Evolutionary conservation across 2,797 vertebrate species (phyloP).

Genomic region (Siniperca scherzeri): DNA sequence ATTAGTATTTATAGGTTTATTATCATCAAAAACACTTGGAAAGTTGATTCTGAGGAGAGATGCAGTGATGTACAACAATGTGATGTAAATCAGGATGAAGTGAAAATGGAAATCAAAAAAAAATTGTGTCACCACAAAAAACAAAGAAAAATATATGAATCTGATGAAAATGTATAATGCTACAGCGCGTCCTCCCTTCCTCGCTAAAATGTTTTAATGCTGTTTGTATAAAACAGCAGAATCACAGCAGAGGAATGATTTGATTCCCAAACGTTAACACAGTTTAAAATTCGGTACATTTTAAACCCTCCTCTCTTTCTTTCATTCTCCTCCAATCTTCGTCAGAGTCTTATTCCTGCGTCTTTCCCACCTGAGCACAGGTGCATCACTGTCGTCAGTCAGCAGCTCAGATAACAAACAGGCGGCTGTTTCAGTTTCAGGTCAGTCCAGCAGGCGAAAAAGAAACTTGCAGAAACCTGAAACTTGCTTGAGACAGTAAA

Average conservation of each 20-base stretch:
- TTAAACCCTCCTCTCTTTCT: not conserved
- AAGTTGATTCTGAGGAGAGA: not conserved
- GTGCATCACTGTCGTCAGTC: not conserved
- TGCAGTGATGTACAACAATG: not conserved
- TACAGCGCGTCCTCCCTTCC: no score
- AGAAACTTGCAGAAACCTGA: no score
- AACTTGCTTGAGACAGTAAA: no score
- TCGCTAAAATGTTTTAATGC: no score
- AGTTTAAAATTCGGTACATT: accelerated
- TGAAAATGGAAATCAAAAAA: not conserved
- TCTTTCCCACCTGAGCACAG: not conserved
- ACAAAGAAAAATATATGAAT: not conserved
- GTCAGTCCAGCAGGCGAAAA: no score
- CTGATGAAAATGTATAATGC: not conserved
- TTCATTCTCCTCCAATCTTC: no score
- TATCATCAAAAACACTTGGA: conserved; percentile 8
- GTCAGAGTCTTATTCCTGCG: not conserved
- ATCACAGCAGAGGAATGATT: not conserved
- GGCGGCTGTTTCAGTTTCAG: not conserved
- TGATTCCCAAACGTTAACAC: not conserved
- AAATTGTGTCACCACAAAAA: not conserved
- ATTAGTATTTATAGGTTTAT: conserved; percentile 7
- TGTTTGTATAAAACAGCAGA: not conserved
- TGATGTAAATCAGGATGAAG: not conserved
- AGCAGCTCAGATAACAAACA: not conserved